phyloP scores from a whole-genome alignment of 2,797 vertebrate species.

The Triplophysa bombifrons region DNA sequence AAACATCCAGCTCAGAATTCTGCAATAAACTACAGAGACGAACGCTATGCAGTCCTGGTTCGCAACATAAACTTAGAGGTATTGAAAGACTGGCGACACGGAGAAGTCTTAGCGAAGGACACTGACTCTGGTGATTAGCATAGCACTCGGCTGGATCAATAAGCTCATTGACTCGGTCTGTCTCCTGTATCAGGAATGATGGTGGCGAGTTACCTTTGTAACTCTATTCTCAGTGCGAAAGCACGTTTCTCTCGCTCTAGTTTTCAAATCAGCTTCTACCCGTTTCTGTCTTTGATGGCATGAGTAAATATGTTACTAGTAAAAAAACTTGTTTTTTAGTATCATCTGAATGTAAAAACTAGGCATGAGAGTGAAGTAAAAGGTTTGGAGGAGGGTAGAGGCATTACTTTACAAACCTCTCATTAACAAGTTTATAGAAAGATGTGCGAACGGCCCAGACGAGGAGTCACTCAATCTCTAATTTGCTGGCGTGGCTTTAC shows the following conservation, averaged over 20 bases:
- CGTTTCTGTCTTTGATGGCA: neutral
- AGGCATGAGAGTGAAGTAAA: neutral
- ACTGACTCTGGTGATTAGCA: constrained; percentile 58
- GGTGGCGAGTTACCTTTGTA: constrained; percentile 59
- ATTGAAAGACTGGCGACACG: constrained; percentile 14
- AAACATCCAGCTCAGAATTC: constrained; percentile 66
- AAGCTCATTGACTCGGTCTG: constrained; percentile 69
- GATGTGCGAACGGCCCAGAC: constrained; percentile 15
- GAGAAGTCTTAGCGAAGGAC: constrained; percentile 54
- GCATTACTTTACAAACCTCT: constrained; percentile 35
- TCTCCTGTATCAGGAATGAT: constrained; percentile 71
- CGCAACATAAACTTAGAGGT: neutral
- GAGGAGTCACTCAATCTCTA: constrained; percentile 59
- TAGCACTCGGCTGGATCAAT: constrained; percentile 70
- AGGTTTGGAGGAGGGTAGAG: neutral
- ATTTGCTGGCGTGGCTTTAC: constrained; percentile 69
- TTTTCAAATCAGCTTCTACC: constrained; percentile 19
- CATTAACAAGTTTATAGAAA: constrained; percentile 32
- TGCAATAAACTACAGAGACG: constrained; percentile 67
- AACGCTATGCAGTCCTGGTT: constrained; percentile 56
- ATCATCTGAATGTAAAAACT: neutral
- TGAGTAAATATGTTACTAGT: constrained; percentile 26
- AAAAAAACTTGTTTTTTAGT: constrained; percentile 14
- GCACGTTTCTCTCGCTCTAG: constrained; percentile 53
- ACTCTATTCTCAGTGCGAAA: constrained; percentile 68